phyloP scores from a whole-genome alignment of 2,113 vertebrate species.

The Coptodon rendalli region DNA sequence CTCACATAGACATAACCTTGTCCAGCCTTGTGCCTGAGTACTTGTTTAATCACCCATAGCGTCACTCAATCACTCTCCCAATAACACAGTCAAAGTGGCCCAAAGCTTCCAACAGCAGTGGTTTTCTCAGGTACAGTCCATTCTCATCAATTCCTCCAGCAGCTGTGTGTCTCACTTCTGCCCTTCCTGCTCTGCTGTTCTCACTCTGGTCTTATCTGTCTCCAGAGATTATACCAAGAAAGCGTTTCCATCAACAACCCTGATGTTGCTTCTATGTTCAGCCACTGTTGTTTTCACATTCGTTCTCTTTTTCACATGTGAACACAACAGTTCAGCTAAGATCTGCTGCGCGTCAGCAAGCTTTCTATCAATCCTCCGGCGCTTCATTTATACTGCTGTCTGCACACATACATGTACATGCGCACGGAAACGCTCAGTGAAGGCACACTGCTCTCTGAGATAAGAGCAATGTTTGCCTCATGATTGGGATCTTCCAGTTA shows the following conservation, averaged over 20 bases:
- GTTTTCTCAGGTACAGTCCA: slow-evolving; percentile 12
- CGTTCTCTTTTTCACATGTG: neutral
- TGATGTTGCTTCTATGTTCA: neutral
- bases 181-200: neutral
- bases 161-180: slow-evolving; percentile 18
- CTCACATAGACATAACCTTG: neutral
- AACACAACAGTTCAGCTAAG: slow-evolving; percentile 1
- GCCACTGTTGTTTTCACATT: neutral
- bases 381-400: slow-evolving; percentile 27
- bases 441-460: slow-evolving; percentile 35
- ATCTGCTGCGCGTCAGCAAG: slow-evolving; percentile 24
- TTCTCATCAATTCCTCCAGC: slow-evolving; percentile 23
- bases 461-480: slow-evolving; percentile 55
- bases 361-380: slow-evolving; percentile 11
- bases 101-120: neutral
- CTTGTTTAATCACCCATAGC: slow-evolving; percentile 12
- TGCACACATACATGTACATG: neutral
- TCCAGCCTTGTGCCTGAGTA: neutral
- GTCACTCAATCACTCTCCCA: slow-evolving; percentile 4
- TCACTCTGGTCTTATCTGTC: slow-evolving; percentile 38
- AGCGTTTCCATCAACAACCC: slow-evolving; percentile 6
- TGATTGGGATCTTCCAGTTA: slow-evolving; percentile 64
- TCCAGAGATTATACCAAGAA: slow-evolving; percentile 17
- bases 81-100: slow-evolving; percentile 5
- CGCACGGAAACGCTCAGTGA: neutral